Percentiles rank a stretch among this genome's conserved stretches.
These are phyloP conservation scores for Chloroceryle amazona DNA, from an alignment of 2,797 vertebrate genomes.

Conservation along the genomic window DNA sequence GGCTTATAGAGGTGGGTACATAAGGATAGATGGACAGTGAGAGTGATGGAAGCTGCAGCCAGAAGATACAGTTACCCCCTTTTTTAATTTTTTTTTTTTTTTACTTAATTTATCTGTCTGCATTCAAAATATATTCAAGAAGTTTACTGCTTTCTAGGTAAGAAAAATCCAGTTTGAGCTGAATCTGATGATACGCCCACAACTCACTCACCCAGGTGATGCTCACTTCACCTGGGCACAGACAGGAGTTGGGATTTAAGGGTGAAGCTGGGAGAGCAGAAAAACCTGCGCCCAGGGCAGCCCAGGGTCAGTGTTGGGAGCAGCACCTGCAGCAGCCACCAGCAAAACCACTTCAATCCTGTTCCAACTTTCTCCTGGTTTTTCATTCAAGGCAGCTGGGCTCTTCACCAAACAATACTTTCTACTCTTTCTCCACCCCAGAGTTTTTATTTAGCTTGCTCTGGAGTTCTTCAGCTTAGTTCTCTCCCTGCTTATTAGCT, in stretches of 20 bases:
- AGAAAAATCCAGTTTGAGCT: neutral
- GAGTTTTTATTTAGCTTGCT: neutral
- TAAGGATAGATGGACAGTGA: neutral
- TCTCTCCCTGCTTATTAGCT: neutral
- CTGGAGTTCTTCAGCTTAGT: neutral
- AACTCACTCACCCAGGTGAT: accelerated
- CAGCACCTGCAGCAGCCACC: neutral
- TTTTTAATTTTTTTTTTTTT: neutral
- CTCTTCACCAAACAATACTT: neutral
- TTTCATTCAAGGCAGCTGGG: neutral
- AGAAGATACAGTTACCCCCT: neutral
- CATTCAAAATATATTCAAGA: neutral
- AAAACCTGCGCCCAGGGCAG: neutral
- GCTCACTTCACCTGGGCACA: accelerated
- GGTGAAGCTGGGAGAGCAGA: neutral
- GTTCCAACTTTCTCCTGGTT: neutral
- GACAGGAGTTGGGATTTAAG: neutral
- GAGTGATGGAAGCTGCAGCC: conserved; percentile 49
- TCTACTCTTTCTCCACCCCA: neutral
- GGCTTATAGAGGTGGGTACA: neutral
- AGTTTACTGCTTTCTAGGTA: neutral
- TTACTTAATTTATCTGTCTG: neutral
- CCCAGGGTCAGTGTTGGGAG: neutral
- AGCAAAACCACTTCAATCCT: neutral
- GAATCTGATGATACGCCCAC: accelerated